phyloP scores from a whole-genome alignment of 35 echinoderm and acorn worm species.

The Holothuria glaberrima region DNA sequence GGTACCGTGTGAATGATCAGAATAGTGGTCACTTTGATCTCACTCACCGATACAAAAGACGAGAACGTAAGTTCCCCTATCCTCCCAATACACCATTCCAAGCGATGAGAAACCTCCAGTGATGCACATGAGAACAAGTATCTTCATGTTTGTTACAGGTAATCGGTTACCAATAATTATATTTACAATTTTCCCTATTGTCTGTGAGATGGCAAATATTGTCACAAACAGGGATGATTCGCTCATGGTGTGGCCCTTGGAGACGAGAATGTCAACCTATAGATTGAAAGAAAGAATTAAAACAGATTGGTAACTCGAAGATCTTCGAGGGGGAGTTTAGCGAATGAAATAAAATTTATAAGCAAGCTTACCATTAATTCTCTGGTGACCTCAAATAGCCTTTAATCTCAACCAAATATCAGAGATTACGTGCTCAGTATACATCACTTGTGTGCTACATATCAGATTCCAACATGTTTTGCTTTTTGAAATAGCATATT shows the following conservation, averaged over 20 bases:
- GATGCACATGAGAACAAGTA: constrained; percentile 39
- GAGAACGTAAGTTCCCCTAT: not conserved
- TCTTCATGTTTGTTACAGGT: constrained; percentile 21
- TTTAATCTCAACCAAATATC: too few relatives aligned
- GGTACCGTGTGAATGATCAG: too few relatives aligned
- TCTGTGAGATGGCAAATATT: constrained; percentile 54
- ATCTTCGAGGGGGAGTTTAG: not conserved
- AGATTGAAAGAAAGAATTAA: not conserved
- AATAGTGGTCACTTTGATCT: too few relatives aligned
- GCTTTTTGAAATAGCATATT: too few relatives aligned
- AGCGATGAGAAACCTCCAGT: constrained; percentile 31
- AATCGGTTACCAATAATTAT: constrained; percentile 30
- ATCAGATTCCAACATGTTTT: too few relatives aligned
- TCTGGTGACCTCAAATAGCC: too few relatives aligned
- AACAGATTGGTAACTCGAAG: not conserved
- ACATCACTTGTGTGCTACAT: too few relatives aligned
- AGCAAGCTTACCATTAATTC: too few relatives aligned
- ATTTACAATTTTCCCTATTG: constrained; percentile 7
- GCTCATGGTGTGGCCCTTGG: not conserved
- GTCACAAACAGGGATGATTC: constrained; percentile 34
- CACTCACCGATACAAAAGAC: constrained; percentile 31
- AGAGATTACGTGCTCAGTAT: too few relatives aligned
- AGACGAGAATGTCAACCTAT: constrained; percentile 37
- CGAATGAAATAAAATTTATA: too few relatives aligned
- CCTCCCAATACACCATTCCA: constrained; percentile 32